Evolutionary conservation across 2,888 invertebrate species (phyloP).

Genomic region (Agonopterix subpropinquella): DNA sequence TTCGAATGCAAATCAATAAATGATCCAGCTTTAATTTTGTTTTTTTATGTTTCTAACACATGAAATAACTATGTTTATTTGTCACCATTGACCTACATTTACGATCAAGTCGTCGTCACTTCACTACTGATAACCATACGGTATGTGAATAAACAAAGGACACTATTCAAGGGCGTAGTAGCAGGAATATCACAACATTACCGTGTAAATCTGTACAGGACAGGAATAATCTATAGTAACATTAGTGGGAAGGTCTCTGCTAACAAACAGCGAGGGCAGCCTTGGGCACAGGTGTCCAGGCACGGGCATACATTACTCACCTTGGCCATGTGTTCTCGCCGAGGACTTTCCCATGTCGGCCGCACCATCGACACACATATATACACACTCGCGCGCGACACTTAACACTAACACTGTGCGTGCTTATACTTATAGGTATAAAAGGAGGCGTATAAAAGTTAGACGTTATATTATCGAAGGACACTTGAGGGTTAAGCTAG

Average conservation of each 20-base stretch:
- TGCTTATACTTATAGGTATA: conserved; percentile 67
- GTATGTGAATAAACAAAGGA: not conserved
- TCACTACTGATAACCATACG: too few relatives aligned
- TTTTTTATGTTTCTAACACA: too few relatives aligned
- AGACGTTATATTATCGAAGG: conserved; percentile 71
- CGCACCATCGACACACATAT: conserved; percentile 71
- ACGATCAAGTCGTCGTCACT: not conserved
- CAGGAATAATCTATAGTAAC: conserved; percentile 4
- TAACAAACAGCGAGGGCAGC: conserved; percentile 1
- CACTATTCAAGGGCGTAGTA: not conserved
- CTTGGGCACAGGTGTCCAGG: conserved; percentile 32
- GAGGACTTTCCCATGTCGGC: conserved; percentile 77
- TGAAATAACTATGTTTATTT: too few relatives aligned
- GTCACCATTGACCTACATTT: not conserved
- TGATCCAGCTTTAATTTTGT: too few relatives aligned
- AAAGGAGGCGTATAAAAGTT: conserved; percentile 71
- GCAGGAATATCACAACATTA: not conserved
- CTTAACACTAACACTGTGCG: conserved; percentile 62
- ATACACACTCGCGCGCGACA: conserved; percentile 59
- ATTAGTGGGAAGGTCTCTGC: not conserved
- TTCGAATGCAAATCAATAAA: too few relatives aligned
- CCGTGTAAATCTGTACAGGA: not conserved
- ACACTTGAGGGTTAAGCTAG: conserved; percentile 64
- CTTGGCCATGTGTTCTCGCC: conserved; percentile 76
- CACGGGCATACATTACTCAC: conserved; percentile 44